Evolutionary conservation across 2,888 invertebrate genomes (phyloP).

Genomic region (Drosophila robusta): DNA sequence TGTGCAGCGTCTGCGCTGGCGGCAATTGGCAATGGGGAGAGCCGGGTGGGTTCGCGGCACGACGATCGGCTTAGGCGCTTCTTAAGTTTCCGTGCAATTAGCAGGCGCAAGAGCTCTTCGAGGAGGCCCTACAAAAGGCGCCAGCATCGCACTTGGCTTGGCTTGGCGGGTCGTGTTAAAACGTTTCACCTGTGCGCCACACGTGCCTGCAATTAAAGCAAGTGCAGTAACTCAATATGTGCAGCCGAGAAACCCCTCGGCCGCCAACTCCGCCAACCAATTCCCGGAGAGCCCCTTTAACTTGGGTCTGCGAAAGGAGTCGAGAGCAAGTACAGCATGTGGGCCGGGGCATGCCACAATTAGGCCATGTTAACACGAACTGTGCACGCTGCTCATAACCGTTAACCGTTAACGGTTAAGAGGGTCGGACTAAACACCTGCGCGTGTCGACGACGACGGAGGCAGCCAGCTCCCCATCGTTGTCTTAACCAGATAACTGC

Average conservation of each 20-base stretch:
- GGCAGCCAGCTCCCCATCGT: constrained; percentile 38
- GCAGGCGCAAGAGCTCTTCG: constrained; percentile 24
- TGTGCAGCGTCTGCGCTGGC: constrained; percentile 7
- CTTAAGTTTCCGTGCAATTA: constrained; percentile 63
- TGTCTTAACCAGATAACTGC: constrained; percentile 79
- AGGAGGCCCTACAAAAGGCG: constrained; percentile 65
- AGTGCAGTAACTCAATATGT: constrained; percentile 73
- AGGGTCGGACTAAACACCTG: constrained; percentile 61
- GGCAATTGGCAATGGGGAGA: background rate
- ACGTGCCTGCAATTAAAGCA: constrained; percentile 78
- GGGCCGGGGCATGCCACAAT: constrained; percentile 52
- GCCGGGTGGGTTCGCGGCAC: background rate
- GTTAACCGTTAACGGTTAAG: constrained; percentile 52
- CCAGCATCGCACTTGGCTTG: constrained; percentile 69
- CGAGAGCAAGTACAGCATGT: constrained; percentile 11
- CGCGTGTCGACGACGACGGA: constrained; percentile 43
- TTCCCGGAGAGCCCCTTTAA: background rate
- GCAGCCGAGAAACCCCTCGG: constrained; percentile 3
- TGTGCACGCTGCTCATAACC: constrained; percentile 46
- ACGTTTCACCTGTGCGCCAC: constrained; percentile 55
- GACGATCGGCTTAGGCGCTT: constrained; percentile 59
- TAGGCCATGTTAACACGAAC: constrained; percentile 69
- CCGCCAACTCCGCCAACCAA: background rate
- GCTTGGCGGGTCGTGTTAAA: constrained; percentile 51
- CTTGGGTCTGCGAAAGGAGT: constrained; percentile 1